A percentile compares a stretch with the other conserved stretches of the same genome.
Conservation (phyloP, 1,140 invertebrate species). For the Maconellicoccus hirsutus region DNA sequence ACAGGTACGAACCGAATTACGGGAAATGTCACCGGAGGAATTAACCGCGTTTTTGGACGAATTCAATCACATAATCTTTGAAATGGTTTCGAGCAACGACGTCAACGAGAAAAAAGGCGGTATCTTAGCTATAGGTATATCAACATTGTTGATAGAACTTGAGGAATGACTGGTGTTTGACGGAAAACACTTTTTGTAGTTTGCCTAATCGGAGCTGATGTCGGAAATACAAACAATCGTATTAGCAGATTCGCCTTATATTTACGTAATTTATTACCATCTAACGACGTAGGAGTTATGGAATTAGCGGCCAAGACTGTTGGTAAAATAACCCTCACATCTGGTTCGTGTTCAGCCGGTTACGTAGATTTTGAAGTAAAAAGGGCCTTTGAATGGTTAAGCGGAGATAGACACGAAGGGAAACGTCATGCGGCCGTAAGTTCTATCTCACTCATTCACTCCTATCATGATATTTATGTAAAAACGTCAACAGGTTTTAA, state of each 20-base stretch:
- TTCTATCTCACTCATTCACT: conserved; percentile 17
- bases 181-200: conserved; percentile 44
- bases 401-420: conserved; percentile 75
- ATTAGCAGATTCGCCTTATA: conserved; percentile 90
- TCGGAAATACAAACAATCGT: conserved; percentile 78
- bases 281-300: conserved; percentile 83
- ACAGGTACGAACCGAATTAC: conserved; percentile 65
- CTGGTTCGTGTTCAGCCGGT: conserved; percentile 83
- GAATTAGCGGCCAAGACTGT: conserved; percentile 91
- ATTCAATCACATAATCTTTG: conserved; percentile 90
- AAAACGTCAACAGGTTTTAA: conserved; percentile 68
- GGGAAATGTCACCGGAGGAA: conserved; percentile 84
- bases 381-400: conserved; percentile 85
- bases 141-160: background rate
- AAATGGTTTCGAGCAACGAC: conserved; percentile 87
- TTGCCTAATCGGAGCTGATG: conserved; percentile 81
- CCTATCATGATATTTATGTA: too few species aligned
- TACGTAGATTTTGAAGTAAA: conserved; percentile 96
- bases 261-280: conserved; percentile 75
- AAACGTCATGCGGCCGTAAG: conserved; percentile 76
- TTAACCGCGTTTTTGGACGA: conserved; percentile 83
- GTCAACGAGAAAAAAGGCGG: conserved; percentile 91
- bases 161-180: background rate
- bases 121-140: conserved; percentile 79
- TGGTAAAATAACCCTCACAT: conserved; percentile 77